Percentiles rank a stretch among this genome's conserved stretches.
Evolutionary conservation across 2,113 vertebrate genomes (phyloP).

Genomic region (Cyrtonyx montezumae): DNA sequence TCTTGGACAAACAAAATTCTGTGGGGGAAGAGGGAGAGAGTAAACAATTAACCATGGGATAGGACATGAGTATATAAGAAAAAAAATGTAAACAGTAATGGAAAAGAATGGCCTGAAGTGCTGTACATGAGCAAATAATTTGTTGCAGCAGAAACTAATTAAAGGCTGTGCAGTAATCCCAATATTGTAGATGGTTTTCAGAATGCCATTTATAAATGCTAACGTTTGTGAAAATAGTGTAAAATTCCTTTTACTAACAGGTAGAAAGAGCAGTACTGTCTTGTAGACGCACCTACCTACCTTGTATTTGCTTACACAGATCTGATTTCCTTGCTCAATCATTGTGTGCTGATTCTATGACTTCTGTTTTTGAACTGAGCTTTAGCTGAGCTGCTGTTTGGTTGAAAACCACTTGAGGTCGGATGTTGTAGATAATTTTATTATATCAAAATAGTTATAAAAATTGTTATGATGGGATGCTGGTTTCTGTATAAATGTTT

Average conservation of each 20-base stretch:
- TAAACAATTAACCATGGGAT: slow-evolving; percentile 25
- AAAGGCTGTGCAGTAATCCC: background rate
- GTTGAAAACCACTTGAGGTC: background rate
- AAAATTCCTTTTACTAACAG: background rate
- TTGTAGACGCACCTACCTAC: background rate
- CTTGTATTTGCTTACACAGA: background rate
- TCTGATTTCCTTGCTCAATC: background rate
- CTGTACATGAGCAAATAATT: background rate
- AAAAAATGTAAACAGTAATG: background rate
- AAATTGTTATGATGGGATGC: background rate
- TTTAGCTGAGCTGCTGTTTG: background rate
- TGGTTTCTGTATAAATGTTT: background rate
- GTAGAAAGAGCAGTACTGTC: background rate
- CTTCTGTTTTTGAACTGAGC: background rate
- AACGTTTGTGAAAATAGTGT: background rate
- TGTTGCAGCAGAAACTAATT: slow-evolving; percentile 1
- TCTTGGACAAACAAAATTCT: slow-evolving; percentile 55
- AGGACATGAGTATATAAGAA: background rate
- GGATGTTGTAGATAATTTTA: background rate
- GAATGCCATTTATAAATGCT: background rate
- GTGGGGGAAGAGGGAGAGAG: background rate
- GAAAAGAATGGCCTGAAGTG: slow-evolving; percentile 1
- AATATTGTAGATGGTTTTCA: background rate
- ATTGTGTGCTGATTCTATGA: background rate
- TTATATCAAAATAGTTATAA: background rate